Conservation (phyloP, 2,797 vertebrate genomes). For the Manis crassicaudata region DNA sequence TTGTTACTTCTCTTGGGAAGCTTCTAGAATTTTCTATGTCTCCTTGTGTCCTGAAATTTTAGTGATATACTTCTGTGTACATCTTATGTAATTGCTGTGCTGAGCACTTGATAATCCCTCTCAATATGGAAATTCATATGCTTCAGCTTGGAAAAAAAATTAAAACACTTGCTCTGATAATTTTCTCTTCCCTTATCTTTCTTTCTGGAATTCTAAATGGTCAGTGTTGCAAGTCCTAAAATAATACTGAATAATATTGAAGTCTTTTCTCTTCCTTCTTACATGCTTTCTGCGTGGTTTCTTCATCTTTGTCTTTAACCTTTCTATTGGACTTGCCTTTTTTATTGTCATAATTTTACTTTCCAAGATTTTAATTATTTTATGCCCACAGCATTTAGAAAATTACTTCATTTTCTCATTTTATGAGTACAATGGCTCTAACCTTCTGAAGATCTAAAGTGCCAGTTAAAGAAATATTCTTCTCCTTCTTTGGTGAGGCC, state of each 20-base stretch:
- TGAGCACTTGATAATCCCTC: neutral
- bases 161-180: neutral
- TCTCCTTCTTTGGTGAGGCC: neutral
- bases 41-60: neutral
- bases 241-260: conserved; percentile 1
- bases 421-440: conserved; percentile 13
- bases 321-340: neutral
- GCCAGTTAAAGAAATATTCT: neutral
- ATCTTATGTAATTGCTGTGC: neutral
- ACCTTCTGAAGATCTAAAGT: neutral
- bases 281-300: neutral
- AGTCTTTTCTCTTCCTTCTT: neutral
- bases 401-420: neutral
- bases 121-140: neutral
- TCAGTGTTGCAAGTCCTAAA: neutral
- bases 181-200: conserved; percentile 1
- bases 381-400: neutral
- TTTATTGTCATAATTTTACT: conserved; percentile 41
- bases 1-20: neutral
- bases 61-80: neutral
- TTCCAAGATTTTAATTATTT: neutral
- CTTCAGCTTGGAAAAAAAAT: neutral
- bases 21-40: neutral
- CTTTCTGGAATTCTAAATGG: conserved; percentile 5
- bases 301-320: neutral